These are phyloP conservation scores for Cinclus cinclus DNA, from an alignment of 2,113 vertebrate genomes.

Conservation along the genomic window DNA sequence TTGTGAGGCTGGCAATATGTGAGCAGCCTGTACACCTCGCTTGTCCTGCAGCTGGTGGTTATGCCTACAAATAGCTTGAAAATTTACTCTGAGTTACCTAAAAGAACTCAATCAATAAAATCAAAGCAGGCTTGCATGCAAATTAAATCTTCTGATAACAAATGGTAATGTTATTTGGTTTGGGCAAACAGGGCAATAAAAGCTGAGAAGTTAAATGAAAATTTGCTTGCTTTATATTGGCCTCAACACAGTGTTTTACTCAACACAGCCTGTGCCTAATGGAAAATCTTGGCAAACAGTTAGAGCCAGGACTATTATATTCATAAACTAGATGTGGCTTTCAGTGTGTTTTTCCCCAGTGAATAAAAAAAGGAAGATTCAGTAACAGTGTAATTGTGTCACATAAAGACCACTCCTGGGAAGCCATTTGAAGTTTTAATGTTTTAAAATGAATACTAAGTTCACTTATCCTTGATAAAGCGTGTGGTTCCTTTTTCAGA, in stretches of 20 bases:
- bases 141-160: constrained; percentile 15
- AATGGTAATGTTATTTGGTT: constrained; percentile 35
- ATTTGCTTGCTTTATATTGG: not conserved
- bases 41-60: not conserved
- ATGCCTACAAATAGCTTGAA: not conserved
- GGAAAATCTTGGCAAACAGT: constrained; percentile 48
- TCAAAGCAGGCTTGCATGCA: not conserved
- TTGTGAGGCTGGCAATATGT: not conserved
- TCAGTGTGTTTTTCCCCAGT: constrained; percentile 13
- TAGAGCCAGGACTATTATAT: constrained; percentile 3
- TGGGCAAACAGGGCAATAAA: constrained; percentile 27
- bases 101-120: not conserved
- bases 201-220: constrained; percentile 48
- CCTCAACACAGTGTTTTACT: constrained; percentile 35
- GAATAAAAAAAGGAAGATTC: constrained; percentile 44
- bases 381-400: constrained; percentile 52
- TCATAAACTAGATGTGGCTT: constrained; percentile 53
- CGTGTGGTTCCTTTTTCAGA: not conserved
- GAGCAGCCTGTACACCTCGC: not conserved
- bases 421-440: constrained; percentile 17
- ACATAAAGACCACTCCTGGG: constrained; percentile 16
- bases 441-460: constrained; percentile 34
- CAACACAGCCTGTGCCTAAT: constrained; percentile 39
- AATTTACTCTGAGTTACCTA: not conserved
- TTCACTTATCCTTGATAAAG: constrained; percentile 30